phyloP scores from a whole-genome alignment of 2,888 invertebrate genomes.

The Ormyrus nitidulus region DNA sequence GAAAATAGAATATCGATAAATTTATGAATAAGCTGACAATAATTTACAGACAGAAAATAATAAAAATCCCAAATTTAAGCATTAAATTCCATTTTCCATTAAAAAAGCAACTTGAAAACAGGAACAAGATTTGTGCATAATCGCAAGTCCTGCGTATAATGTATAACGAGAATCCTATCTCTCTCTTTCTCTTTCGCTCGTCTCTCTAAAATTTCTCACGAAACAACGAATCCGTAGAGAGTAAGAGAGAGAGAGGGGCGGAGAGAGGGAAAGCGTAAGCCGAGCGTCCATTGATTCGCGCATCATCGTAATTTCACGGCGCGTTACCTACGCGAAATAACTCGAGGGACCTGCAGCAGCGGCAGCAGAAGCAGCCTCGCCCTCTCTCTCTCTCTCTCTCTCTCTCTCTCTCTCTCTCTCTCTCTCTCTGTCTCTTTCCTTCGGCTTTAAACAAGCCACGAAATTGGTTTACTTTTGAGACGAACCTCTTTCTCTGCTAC shows the following conservation, averaged over 20 bases:
- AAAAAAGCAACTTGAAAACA: constrained; percentile 20
- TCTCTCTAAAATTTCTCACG: constrained; percentile 60
- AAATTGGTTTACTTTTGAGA: constrained; percentile 74
- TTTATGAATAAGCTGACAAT: no score
- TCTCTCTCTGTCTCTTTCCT: constrained; percentile 37
- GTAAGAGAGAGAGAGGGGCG: constrained; percentile 59
- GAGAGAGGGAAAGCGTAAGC: constrained; percentile 49
- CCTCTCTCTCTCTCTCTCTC: background rate
- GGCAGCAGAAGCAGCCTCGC: constrained; percentile 54
- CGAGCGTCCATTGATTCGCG: constrained; percentile 73
- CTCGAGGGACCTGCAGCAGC: constrained; percentile 69
- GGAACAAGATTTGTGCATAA: background rate
- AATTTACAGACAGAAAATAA: no score
- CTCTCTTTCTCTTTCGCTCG: constrained; percentile 25
- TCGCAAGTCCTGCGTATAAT: constrained; percentile 18
- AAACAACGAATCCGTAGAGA: constrained; percentile 42
- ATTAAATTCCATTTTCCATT: constrained; percentile 41
- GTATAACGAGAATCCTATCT: constrained; percentile 19
- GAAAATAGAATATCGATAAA: no score
- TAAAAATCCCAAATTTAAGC: background rate
- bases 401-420: constrained; percentile 25
- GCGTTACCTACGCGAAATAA: constrained; percentile 75
- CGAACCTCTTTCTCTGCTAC: constrained; percentile 50
- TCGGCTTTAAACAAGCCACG: constrained; percentile 74
- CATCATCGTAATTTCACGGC: constrained; percentile 76